Conservation (phyloP, 1,140 invertebrate genomes). For the Aphis craccivora region DNA sequence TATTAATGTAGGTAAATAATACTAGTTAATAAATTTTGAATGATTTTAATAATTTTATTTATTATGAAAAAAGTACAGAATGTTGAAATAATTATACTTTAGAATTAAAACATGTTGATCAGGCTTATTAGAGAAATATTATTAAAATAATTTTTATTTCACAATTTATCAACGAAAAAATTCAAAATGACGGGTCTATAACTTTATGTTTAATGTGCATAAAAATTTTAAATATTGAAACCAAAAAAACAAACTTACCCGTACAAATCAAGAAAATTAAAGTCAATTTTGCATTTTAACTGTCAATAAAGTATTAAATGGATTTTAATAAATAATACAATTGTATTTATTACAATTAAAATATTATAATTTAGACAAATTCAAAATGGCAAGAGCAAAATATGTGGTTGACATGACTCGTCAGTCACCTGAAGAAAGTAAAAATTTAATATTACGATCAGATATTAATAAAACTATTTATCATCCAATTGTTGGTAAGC, state of each 20-base stretch:
- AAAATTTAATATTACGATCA: constrained; percentile 26
- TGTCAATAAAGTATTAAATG: neutral
- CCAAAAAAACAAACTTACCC: neutral
- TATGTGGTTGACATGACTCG: constrained; percentile 41
- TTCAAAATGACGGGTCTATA: neutral
- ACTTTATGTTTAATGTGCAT: neutral
- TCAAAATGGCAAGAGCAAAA: constrained; percentile 51
- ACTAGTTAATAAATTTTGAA: neutral
- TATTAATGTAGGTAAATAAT: neutral
- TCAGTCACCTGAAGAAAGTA: constrained; percentile 45
- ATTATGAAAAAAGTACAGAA: neutral
- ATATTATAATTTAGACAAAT: constrained; percentile 55
- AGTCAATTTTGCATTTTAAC: neutral
- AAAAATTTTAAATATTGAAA: neutral
- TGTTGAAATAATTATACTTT: neutral
- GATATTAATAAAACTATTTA: constrained; percentile 51
- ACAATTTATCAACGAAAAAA: neutral
- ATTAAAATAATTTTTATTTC: neutral
- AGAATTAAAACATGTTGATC: neutral
- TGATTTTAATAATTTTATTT: neutral
- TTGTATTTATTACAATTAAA: constrained; percentile 36
- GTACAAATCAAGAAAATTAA: neutral
- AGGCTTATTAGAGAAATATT: neutral
- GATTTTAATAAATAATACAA: neutral
- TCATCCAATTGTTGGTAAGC: constrained; percentile 49